Evolutionary conservation across 2,113 vertebrate species (phyloP).

Genomic region (Prochilodus magdalenae): DNA sequence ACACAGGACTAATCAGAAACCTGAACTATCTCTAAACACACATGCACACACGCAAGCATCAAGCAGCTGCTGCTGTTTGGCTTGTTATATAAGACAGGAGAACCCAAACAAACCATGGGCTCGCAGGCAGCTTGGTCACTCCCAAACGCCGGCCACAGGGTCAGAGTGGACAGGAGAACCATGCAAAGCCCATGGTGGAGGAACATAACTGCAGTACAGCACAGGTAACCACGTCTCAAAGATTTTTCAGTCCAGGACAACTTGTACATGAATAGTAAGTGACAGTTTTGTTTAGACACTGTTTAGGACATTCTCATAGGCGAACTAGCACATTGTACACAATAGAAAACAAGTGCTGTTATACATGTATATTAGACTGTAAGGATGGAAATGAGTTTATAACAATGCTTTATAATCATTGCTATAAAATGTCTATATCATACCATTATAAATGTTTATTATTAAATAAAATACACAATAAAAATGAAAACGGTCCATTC

Average conservation of each 20-base stretch:
- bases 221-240: neutral
- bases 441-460: too few relatives aligned
- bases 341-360: too few relatives aligned
- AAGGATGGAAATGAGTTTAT: too few relatives aligned
- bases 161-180: neutral
- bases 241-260: neutral
- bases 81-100: constrained; percentile 47
- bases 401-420: too few relatives aligned
- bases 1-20: neutral
- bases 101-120: constrained; percentile 29
- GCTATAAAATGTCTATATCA: too few relatives aligned
- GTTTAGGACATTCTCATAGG: neutral
- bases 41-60: constrained; percentile 35
- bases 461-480: too few relatives aligned
- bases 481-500: too few relatives aligned
- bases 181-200: neutral
- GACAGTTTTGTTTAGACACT: neutral
- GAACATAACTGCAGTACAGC: neutral
- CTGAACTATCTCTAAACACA: neutral
- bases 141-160: neutral
- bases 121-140: neutral
- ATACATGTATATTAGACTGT: too few relatives aligned
- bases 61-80: constrained; percentile 49
- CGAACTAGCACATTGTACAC: too few relatives aligned
- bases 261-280: neutral